Conservation (phyloP, 2,797 vertebrate genomes). For the Mormyrops boulengeri region DNA sequence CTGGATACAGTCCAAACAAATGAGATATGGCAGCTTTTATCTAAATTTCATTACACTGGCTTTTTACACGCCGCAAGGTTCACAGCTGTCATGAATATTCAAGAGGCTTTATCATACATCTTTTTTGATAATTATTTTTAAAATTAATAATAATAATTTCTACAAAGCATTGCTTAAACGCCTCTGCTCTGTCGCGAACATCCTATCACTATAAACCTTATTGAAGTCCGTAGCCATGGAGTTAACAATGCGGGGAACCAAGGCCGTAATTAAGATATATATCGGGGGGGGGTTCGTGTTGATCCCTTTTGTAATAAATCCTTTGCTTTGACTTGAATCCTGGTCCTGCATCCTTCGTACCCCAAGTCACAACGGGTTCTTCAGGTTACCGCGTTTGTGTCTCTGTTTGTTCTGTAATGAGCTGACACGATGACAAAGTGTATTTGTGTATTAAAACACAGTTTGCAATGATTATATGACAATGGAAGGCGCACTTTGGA, state of each 20-base stretch:
- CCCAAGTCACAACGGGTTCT: neutral
- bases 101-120: neutral
- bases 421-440: neutral
- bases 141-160: neutral
- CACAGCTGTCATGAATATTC: neutral
- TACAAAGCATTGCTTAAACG: neutral
- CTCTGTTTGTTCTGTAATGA: neutral
- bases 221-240: neutral
- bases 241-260: neutral
- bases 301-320: too few species aligned
- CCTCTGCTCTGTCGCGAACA: neutral
- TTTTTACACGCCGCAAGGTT: neutral
- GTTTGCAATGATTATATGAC: neutral
- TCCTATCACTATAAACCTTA: neutral
- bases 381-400: neutral
- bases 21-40: neutral
- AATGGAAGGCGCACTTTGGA: neutral
- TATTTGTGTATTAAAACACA: neutral
- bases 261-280: neutral
- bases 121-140: neutral
- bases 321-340: neutral
- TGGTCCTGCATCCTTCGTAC: neutral
- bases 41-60: constrained; percentile 10
- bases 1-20: neutral
- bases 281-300: neutral